Percentiles rank a stretch among this genome's conserved stretches.
phyloP scores from a whole-genome alignment of 2,888 invertebrate genomes.

The Parasteatoda lunata region DNA sequence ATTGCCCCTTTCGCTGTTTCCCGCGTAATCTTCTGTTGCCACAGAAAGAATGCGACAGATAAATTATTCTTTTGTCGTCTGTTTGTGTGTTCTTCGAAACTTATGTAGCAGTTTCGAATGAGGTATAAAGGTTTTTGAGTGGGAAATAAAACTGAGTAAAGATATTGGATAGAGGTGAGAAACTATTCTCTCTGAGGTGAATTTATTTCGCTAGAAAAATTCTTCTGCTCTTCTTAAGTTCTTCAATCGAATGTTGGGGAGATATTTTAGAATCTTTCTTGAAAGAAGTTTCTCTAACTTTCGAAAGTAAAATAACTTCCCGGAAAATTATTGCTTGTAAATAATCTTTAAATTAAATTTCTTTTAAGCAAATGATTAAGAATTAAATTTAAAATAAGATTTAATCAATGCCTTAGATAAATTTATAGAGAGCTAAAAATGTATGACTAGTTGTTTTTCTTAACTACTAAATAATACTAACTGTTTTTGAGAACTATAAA shows the following conservation, averaged over 20 bases:
- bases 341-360: no score
- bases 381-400: no score
- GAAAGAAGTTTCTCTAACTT: neutral
- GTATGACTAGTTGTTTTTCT: no score
- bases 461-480: no score
- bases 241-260: no score
- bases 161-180: neutral
- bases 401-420: no score
- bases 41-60: slow-evolving; percentile 44
- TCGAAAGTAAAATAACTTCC: neutral
- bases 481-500: no score
- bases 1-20: slow-evolving; percentile 27
- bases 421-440: no score
- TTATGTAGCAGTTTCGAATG: slow-evolving; percentile 1
- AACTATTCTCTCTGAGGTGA: neutral
- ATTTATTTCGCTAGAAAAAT: neutral
- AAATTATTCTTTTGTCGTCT: slow-evolving; percentile 42
- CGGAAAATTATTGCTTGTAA: neutral
- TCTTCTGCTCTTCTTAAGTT: neutral
- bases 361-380: no score
- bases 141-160: slow-evolving; percentile 8
- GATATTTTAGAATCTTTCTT: neutral
- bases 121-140: slow-evolving; percentile 21
- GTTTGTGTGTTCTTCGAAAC: slow-evolving; percentile 15
- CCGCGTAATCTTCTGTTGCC: slow-evolving; percentile 37